These are phyloP conservation scores for Zoroaster sp. DNA, from an alignment of 53 echinoderm and acorn worm species.

Conservation along the genomic window DNA sequence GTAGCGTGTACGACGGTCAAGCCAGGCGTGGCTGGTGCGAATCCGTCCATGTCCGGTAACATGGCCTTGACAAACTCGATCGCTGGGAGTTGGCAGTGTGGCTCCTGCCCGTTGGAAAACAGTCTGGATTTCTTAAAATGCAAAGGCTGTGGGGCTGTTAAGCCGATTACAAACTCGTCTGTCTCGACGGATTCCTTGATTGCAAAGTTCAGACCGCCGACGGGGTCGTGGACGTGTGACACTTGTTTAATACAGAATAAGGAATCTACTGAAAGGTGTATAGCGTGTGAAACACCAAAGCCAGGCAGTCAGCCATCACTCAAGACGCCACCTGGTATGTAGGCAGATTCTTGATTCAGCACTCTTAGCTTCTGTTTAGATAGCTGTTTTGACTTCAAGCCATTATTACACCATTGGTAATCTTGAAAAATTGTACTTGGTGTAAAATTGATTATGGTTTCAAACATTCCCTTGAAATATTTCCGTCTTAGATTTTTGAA, in stretches of 20 bases:
- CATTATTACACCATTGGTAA: too few species aligned
- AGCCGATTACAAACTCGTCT: background rate
- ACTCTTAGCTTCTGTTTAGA: too few species aligned
- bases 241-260: conserved; percentile 85
- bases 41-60: background rate
- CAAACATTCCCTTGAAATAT: too few species aligned
- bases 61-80: background rate
- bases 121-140: background rate
- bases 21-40: conserved; percentile 22
- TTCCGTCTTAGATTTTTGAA: too few species aligned
- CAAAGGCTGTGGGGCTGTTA: background rate
- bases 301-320: conserved; percentile 78
- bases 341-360: too few species aligned
- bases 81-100: background rate
- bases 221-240: conserved; percentile 79
- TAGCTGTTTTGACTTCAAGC: too few species aligned
- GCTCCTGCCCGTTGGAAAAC: background rate
- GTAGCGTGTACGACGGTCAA: conserved; percentile 65
- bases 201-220: conserved; percentile 65
- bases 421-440: too few species aligned
- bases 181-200: conserved; percentile 21
- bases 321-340: conserved; percentile 81
- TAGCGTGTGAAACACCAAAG: conserved; percentile 82
- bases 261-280: conserved; percentile 66
- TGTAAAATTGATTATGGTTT: too few species aligned